Evolutionary conservation across 2,888 invertebrate genomes (phyloP).

Genomic region (Enoplolaimus lenunculus): DNA sequence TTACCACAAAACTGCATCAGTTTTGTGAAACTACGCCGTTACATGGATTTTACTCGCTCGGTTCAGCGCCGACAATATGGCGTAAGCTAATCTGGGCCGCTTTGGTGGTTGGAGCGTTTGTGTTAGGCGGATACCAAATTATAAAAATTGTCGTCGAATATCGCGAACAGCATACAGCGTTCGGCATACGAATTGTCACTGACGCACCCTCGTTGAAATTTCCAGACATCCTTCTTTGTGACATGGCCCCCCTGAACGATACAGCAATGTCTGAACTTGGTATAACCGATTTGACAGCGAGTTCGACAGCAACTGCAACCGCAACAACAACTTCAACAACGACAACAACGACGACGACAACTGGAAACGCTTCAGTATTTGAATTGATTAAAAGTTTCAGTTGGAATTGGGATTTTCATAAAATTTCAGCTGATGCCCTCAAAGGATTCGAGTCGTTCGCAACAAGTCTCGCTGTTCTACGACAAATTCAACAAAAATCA

Average conservation of each 20-base stretch:
- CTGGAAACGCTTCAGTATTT: not conserved
- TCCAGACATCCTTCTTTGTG: constrained; percentile 5
- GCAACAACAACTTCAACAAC: no score
- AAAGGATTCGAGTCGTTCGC: not conserved
- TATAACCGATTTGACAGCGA: no score
- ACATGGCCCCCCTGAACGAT: constrained; percentile 1
- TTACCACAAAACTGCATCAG: no score
- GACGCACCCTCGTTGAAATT: constrained; percentile 3
- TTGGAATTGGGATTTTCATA: not conserved
- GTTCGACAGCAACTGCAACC: no score
- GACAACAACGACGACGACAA: no score
- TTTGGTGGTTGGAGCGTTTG: not conserved
- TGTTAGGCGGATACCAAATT: constrained; percentile 5
- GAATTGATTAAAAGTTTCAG: not conserved
- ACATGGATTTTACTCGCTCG: not conserved
- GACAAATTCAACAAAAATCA: not conserved
- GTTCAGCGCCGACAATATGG: not conserved
- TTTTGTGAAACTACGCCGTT: constrained; percentile 9
- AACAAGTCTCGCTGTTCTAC: no score
- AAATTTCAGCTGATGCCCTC: not conserved
- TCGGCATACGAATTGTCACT: not conserved
- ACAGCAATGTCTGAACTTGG: not conserved
- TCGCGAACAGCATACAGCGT: constrained; percentile 10
- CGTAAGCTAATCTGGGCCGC: not conserved
- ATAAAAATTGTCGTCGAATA: constrained; percentile 5